These are phyloP conservation scores for Blastobasis adustella DNA, from an alignment of 2,888 invertebrate species.

Conservation along the genomic window DNA sequence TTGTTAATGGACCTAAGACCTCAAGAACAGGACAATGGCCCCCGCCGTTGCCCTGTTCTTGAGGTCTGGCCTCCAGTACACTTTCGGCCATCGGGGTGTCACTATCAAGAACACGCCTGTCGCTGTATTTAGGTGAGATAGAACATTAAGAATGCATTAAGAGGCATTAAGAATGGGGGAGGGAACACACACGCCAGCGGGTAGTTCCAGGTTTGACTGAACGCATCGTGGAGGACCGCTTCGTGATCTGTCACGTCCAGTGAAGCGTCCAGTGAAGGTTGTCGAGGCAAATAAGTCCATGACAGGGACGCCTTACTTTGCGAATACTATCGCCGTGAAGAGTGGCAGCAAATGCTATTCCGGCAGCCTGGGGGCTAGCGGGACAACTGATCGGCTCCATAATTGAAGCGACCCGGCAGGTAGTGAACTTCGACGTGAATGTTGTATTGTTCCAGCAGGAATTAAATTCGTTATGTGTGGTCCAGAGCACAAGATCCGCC, in stretches of 20 bases:
- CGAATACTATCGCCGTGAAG: too few relatives aligned
- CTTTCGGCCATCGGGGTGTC: conserved; percentile 9
- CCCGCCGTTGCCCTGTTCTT: not conserved
- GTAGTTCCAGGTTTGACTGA: conserved; percentile 6
- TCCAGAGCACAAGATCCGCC: too few relatives aligned
- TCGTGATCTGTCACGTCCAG: conserved; percentile 1
- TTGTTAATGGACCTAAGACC: not conserved
- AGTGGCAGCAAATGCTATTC: too few relatives aligned
- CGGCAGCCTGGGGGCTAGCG: too few relatives aligned
- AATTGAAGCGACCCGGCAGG: too few relatives aligned
- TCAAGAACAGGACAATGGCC: too few relatives aligned
- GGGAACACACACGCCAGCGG: conserved; percentile 13
- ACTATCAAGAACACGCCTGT: conserved; percentile 8
- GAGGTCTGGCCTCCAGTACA: conserved; percentile 3
- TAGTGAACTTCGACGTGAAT: too few relatives aligned
- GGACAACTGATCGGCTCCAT: too few relatives aligned
- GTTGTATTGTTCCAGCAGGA: too few relatives aligned
- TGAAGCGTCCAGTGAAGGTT: not conserved
- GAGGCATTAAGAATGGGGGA: conserved; percentile 9
- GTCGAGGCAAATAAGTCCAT: not conserved
- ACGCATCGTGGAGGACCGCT: conserved; percentile 4
- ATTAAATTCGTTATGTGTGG: too few relatives aligned
- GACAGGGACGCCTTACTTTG: too few relatives aligned
- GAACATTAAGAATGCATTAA: too few relatives aligned
- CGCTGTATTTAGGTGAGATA: conserved; percentile 11